Conservation (phyloP, 2,797 vertebrate species). For the Zalophus californianus region DNA sequence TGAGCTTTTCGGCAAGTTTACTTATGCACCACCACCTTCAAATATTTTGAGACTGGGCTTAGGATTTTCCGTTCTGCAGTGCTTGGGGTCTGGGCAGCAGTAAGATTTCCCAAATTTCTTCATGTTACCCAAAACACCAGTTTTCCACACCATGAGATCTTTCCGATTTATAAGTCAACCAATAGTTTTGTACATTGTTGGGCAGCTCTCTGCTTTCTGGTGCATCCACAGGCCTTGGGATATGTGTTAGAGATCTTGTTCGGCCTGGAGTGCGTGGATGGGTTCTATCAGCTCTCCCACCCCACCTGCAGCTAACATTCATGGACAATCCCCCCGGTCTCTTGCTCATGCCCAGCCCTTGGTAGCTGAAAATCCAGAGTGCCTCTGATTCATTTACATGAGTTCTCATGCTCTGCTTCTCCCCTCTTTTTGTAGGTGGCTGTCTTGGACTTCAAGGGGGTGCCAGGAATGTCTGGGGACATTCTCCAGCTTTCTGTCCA, state of each 20-base stretch:
- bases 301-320: neutral
- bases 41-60: neutral
- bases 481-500: neutral
- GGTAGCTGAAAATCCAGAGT: neutral
- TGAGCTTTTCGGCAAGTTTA: neutral
- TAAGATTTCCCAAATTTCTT: neutral
- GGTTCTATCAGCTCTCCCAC: neutral
- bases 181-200: rapidly evolving
- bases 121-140: neutral
- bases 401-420: neutral
- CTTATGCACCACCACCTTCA: neutral
- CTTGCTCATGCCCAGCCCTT: neutral
- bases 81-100: neutral
- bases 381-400: no score
- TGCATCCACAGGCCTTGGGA: neutral
- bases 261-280: neutral
- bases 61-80: neutral
- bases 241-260: neutral
- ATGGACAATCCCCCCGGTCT: neutral
- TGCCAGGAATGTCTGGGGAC: neutral
- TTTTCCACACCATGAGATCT: neutral
- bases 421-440: neutral
- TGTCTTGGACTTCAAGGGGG: neutral
- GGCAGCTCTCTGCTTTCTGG: neutral
- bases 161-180: neutral